Evolutionary conservation across 1,140 invertebrate genomes (phyloP).

Genomic region (Cydia amplana): DNA sequence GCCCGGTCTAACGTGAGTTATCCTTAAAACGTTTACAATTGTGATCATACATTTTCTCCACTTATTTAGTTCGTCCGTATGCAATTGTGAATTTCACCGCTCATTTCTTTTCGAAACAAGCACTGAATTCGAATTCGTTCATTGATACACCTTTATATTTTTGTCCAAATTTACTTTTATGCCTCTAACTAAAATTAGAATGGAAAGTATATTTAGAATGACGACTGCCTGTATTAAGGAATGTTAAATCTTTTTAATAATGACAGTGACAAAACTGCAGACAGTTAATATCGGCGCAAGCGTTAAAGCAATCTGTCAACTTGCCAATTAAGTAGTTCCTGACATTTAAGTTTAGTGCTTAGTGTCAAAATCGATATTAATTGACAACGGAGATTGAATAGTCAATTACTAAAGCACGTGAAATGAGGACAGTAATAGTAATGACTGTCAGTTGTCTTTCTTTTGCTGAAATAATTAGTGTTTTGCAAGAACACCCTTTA

Average conservation of each 20-base stretch:
- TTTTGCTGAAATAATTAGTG: neutral
- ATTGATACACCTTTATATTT: no score
- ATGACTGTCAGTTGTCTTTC: neutral
- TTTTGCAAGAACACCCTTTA: neutral
- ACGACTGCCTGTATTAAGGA: neutral
- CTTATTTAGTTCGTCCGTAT: no score
- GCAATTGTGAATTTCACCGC: no score
- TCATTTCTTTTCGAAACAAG: no score
- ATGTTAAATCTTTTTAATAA: neutral
- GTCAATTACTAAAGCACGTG: neutral
- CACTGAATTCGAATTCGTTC: no score
- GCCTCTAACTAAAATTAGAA: neutral
- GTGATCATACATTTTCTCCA: no score
- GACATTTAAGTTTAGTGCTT: conserved; percentile 17
- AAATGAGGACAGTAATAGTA: neutral
- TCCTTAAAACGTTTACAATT: no score
- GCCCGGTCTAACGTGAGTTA: no score
- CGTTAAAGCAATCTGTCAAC: conserved; percentile 8
- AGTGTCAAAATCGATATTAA: conserved; percentile 5
- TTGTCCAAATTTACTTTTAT: neutral
- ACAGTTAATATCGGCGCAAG: conserved; percentile 5
- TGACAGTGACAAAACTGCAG: conserved; percentile 10
- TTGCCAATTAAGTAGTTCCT: conserved; percentile 12
- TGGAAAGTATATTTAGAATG: neutral
- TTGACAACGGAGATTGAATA: neutral